phyloP scores from a whole-genome alignment of 2,797 vertebrate genomes.

The Dicrostonyx torquatus region DNA sequence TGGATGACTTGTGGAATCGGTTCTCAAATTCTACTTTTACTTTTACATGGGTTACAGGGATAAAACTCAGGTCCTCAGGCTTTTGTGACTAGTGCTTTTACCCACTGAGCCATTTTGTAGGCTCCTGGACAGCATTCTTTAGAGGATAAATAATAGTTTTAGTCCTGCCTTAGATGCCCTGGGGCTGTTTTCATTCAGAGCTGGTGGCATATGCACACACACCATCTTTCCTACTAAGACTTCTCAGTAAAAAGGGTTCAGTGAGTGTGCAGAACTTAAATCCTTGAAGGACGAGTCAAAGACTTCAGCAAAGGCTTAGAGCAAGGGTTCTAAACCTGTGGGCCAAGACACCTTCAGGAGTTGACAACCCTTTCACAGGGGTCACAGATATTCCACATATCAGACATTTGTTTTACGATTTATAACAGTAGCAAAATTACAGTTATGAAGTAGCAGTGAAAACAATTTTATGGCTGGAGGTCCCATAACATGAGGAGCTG shows the following conservation, averaged over 20 bases:
- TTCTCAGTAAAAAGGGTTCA: background rate
- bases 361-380: background rate
- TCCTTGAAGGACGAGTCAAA: background rate
- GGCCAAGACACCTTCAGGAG: background rate
- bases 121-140: background rate
- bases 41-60: background rate
- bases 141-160: background rate
- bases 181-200: slow-evolving; percentile 1
- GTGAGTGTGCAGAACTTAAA: background rate
- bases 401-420: background rate
- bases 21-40: background rate
- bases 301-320: background rate
- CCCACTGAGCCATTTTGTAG: background rate
- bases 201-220: background rate
- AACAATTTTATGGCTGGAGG: too few relatives aligned
- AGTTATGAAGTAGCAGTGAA: background rate
- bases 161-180: background rate
- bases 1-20: too few relatives aligned
- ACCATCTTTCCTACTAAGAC: background rate
- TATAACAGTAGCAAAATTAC: background rate
- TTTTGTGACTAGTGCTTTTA: background rate
- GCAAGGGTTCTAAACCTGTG: background rate
- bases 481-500: background rate
- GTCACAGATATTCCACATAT: background rate
- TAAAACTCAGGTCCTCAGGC: background rate